Percentiles rank a stretch among this genome's conserved stretches.
Conservation (phyloP, 2,888 invertebrate genomes). For the Anorthoa munda region DNA sequence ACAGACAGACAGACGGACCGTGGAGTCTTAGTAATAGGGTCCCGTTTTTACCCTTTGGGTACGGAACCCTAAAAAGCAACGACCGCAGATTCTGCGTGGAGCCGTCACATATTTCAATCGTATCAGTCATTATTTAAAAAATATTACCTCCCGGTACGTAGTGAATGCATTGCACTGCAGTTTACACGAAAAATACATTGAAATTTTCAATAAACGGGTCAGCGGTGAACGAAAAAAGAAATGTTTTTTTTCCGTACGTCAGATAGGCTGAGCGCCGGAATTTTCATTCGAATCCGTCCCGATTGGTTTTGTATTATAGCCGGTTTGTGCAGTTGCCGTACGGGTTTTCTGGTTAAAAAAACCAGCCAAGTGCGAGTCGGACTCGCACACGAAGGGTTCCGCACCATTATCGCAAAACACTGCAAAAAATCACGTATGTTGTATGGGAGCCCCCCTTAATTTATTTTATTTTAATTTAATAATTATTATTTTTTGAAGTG, state of each 20-base stretch:
- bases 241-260: conserved; percentile 36
- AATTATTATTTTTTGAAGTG: too few relatives aligned
- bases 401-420: too few relatives aligned
- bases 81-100: conserved; percentile 7
- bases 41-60: too few relatives aligned
- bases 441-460: too few relatives aligned
- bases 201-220: conserved; percentile 62
- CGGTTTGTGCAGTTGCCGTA: conserved; percentile 19
- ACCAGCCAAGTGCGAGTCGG: too few relatives aligned
- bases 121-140: conserved; percentile 60
- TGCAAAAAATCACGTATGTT: too few relatives aligned
- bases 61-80: conserved; percentile 4
- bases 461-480: too few relatives aligned
- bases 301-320: conserved; percentile 61
- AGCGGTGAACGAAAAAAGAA: conserved; percentile 41
- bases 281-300: conserved; percentile 63
- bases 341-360: conserved; percentile 33
- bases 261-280: conserved; percentile 51
- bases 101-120: conserved; percentile 59
- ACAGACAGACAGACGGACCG: too few relatives aligned
- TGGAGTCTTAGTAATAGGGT: too few relatives aligned
- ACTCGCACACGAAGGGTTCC: too few relatives aligned
- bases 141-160: conserved; percentile 44
- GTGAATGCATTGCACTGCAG: conserved; percentile 49
- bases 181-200: conserved; percentile 67